Percentiles rank a stretch among this genome's conserved stretches.
Conservation (phyloP, 2,797 vertebrate genomes). For the Centropyge bicolor region DNA sequence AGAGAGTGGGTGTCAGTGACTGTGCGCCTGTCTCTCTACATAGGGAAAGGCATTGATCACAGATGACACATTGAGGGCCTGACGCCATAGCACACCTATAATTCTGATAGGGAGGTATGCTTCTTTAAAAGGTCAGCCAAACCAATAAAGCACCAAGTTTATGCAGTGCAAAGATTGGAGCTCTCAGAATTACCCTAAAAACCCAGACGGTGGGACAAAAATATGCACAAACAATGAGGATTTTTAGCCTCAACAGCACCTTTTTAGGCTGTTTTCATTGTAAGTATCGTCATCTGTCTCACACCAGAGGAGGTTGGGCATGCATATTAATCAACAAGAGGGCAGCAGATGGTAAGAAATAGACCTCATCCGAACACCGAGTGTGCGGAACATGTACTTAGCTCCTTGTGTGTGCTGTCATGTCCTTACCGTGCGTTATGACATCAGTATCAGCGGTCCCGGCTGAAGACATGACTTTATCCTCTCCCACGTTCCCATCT, state of each 20-base stretch:
- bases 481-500: slow-evolving; percentile 34
- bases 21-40: slow-evolving; percentile 69
- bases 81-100: slow-evolving; percentile 74
- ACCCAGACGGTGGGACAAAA: slow-evolving; percentile 35
- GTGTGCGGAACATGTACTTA: slow-evolving; percentile 11
- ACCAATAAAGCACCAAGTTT: slow-evolving; percentile 72
- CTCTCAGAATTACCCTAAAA: slow-evolving; percentile 51
- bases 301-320: neutral
- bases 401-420: neutral
- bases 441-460: slow-evolving; percentile 33
- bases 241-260: slow-evolving; percentile 23
- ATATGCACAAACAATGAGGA: slow-evolving; percentile 27
- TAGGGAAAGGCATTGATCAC: slow-evolving; percentile 83
- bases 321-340: slow-evolving; percentile 40
- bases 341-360: slow-evolving; percentile 43
- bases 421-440: slow-evolving; percentile 35
- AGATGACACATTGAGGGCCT: slow-evolving; percentile 77
- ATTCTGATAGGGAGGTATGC: slow-evolving; percentile 74
- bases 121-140: slow-evolving; percentile 81
- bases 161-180: slow-evolving; percentile 62
- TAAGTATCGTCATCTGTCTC: neutral
- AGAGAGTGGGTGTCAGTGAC: slow-evolving; percentile 47
- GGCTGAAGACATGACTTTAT: slow-evolving; percentile 39
- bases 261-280: slow-evolving; percentile 11
- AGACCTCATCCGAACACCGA: slow-evolving; percentile 12